These are phyloP conservation scores for Chunga burmeisteri DNA, from an alignment of 2,113 vertebrate species.

Conservation along the genomic window DNA sequence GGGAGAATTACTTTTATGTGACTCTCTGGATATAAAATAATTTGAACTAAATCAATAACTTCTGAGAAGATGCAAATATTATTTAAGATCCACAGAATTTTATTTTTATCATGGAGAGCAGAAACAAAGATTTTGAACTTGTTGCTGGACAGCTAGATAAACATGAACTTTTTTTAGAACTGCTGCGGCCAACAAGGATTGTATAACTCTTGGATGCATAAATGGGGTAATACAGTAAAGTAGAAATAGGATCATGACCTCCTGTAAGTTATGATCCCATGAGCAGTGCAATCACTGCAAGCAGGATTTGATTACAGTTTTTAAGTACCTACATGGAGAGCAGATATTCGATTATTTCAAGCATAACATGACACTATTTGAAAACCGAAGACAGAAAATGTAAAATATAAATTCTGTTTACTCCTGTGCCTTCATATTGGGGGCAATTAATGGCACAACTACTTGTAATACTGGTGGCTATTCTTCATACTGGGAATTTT, in stretches of 20 bases:
- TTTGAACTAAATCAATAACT: background rate
- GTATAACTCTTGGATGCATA: background rate
- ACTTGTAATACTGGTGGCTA: background rate
- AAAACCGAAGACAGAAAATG: background rate
- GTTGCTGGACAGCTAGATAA: background rate
- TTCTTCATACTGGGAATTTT: background rate
- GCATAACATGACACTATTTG: background rate
- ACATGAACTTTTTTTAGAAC: background rate
- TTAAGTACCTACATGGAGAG: background rate
- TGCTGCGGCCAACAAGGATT: background rate
- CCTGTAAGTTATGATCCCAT: background rate
- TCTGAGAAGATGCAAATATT: background rate
- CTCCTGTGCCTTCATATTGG: fast-evolving
- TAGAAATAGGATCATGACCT: background rate
- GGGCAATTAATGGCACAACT: background rate
- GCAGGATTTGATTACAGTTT: background rate
- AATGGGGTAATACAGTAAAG: background rate
- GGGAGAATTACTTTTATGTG: background rate
- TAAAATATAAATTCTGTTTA: background rate
- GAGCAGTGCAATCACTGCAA: background rate
- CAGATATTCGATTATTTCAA: background rate
- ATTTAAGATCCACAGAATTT: background rate
- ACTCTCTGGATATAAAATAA: background rate
- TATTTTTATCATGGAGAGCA: background rate
- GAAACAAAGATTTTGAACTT: background rate